Conservation (phyloP, 2,888 invertebrate genomes). For the Cephus rjabovi region DNA sequence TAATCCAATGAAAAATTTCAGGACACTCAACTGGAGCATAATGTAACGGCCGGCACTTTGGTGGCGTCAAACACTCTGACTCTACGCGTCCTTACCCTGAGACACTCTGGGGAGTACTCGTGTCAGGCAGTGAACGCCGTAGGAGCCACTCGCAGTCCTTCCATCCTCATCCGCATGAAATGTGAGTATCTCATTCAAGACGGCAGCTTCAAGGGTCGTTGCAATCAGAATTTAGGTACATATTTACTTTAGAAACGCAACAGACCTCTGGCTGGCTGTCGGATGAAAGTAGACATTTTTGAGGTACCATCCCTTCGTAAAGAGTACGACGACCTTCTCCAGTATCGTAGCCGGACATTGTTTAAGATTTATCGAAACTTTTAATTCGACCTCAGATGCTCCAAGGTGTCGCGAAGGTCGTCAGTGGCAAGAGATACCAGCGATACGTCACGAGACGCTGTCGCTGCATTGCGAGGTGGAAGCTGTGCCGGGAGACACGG, state of each 20-base stretch:
- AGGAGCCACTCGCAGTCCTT: constrained; percentile 83
- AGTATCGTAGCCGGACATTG: neutral
- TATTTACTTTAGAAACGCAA: too few relatives aligned
- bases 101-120: constrained; percentile 82
- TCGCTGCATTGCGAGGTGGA: constrained; percentile 85
- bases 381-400: constrained; percentile 70
- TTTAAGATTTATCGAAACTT: neutral
- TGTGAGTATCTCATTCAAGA: constrained; percentile 73
- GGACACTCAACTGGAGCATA: constrained; percentile 75
- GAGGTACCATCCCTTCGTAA: too few relatives aligned
- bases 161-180: constrained; percentile 79
- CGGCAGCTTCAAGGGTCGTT: neutral
- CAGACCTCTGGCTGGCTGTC: too few relatives aligned
- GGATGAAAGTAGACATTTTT: too few relatives aligned
- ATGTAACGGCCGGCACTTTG: constrained; percentile 76
- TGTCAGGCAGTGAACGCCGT: constrained; percentile 85
- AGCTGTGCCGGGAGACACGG: constrained; percentile 78
- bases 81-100: constrained; percentile 76
- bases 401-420: constrained; percentile 82
- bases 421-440: constrained; percentile 78
- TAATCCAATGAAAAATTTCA: constrained; percentile 56
- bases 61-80: constrained; percentile 77
- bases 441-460: constrained; percentile 79
- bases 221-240: too few relatives aligned
- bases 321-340: neutral